phyloP scores from a whole-genome alignment of 1,140 invertebrate genomes.

The Pomacea maculata region DNA sequence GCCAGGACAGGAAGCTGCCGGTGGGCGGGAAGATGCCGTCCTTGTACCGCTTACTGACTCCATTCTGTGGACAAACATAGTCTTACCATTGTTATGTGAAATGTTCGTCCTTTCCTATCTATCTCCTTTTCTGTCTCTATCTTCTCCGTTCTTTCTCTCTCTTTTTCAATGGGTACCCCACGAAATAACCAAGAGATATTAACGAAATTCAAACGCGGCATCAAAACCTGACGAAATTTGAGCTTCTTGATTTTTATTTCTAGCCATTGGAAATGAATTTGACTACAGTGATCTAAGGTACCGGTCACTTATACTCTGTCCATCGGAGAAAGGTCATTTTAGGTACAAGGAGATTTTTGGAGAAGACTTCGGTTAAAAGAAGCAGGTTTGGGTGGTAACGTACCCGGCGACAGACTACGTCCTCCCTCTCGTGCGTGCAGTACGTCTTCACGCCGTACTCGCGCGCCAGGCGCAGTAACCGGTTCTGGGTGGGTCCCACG shows the following conservation, averaged over 20 bases:
- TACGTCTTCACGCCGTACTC: conserved; percentile 61
- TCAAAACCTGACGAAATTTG: background rate
- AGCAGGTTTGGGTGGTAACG: background rate
- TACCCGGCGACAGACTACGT: conserved; percentile 36
- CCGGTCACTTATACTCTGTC: no score
- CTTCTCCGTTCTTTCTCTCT: no score
- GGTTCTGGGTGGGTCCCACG: conserved; percentile 51
- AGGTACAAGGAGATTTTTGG: background rate
- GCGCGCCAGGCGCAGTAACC: conserved; percentile 51
- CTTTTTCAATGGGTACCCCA: no score
- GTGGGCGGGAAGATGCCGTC: conserved; percentile 35
- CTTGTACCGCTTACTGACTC: conserved; percentile 27
- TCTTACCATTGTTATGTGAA: background rate
- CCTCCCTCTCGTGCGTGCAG: conserved; percentile 44
- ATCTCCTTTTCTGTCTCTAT: no score
- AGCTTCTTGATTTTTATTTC: background rate
- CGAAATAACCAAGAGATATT: background rate
- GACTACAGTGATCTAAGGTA: no score
- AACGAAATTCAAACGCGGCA: background rate
- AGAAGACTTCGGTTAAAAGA: background rate
- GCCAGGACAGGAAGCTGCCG: conserved; percentile 33
- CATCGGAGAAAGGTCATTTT: no score
- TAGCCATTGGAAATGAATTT: background rate
- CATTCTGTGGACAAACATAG: conserved; percentile 24
- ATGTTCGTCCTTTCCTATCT: no score